Evolutionary conservation across 2,888 invertebrate genomes (phyloP), one percentile per base, ranked within the genome.

Genomic region (Shargacucullia verbasci): DNA sequence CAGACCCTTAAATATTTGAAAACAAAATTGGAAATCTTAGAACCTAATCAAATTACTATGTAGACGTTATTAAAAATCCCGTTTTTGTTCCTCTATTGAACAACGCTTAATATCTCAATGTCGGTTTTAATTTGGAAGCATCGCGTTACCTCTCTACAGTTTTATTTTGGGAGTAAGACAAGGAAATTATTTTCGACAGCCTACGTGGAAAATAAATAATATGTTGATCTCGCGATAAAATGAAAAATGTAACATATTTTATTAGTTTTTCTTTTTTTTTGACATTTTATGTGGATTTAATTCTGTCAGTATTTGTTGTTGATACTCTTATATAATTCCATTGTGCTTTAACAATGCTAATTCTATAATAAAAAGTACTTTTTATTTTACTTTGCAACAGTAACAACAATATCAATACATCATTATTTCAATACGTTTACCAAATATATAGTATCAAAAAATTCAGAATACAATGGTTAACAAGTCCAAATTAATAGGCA

Each of bases 21-120:
- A 73, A 59, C 39, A 52, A 65, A 73, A 70, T 68, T 70, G 49
- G 20, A 67, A 70, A 77, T 65, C 41, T 57, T 59, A 78, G 65
- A 69, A 62, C 49, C 49, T 83, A 82, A 85, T 87, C 83, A 83
- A 84, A 84, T 82, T 80, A 76, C 80, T 66, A 68, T 65, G 64
- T 59, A 65, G 65, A 65, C 58, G 54, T 72, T 79, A 80, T 77
- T 80, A 80, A 81, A 82, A 77, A 79, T 67, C 70, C 73, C 70
- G 61, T 59, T 60, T 73, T 75, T 73, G 57, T 73, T 9, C 38
- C 48, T 33, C 71, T 61, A 88, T 84, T 82, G 81, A 83, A 85
- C 85, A 78, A 83, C 85, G 87, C 90, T 89, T 93, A 92, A 94
- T 94, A 90, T 92, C 90, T 94, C 93, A 93, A 89, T 90, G 93